phyloP scores from a whole-genome alignment of 1,140 invertebrate genomes.

The Drosophila obscura region DNA sequence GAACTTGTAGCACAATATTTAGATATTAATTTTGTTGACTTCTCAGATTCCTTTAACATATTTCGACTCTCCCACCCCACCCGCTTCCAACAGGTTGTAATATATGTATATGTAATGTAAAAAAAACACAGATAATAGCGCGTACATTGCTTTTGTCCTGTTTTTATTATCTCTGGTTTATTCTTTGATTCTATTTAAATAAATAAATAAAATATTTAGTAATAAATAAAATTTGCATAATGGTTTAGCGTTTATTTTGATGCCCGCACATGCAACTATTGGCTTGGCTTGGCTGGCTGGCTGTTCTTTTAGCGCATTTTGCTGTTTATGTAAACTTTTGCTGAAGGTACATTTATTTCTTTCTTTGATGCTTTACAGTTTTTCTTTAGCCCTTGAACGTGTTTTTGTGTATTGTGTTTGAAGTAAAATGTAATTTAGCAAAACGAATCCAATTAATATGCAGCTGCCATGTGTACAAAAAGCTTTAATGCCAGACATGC shows the following conservation, averaged over 20 bases:
- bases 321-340: constrained; percentile 35
- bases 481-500: constrained; percentile 58
- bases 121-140: constrained; percentile 5
- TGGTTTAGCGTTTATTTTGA: constrained; percentile 62
- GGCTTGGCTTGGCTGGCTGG: constrained; percentile 13
- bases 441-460: constrained; percentile 34
- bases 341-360: constrained; percentile 50
- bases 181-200: constrained; percentile 82
- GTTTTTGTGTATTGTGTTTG: neutral
- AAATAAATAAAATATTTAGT: constrained; percentile 82
- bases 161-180: constrained; percentile 78
- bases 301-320: constrained; percentile 53
- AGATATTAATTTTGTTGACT: constrained; percentile 29
- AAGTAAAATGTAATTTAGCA: constrained; percentile 40
- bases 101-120: constrained; percentile 59
- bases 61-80: constrained; percentile 14
- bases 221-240: constrained; percentile 77
- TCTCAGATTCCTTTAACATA: constrained; percentile 28
- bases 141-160: constrained; percentile 65
- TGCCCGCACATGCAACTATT: constrained; percentile 56
- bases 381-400: constrained; percentile 23
- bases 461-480: constrained; percentile 46
- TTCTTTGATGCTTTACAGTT: constrained; percentile 41
- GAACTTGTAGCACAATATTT: constrained; percentile 57
- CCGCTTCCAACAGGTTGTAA: constrained; percentile 12